Base-by-base conservation (phyloP, 30 jellyfish, hydroid and myxozoan genomes). In the Rhopilema esculentum region DNA sequence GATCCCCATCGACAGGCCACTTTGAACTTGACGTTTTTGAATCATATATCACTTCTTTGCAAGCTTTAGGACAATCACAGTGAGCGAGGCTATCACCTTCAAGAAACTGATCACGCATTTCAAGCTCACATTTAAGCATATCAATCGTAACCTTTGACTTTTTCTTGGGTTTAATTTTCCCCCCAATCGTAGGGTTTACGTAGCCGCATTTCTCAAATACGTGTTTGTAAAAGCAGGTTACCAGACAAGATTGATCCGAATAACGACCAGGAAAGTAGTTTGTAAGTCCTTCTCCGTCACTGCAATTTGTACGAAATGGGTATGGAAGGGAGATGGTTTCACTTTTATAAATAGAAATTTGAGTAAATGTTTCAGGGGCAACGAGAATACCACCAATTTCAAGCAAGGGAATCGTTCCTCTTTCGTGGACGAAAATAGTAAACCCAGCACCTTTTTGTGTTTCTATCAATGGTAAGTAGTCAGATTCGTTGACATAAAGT, bases 201-300 rank as follows among this genome's bases (percentile, higher is more conserved):
- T 83, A 83, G 1, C 85, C 92, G 73, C 92, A 83, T 0, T 21
- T 21, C 0, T 27, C 29, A 68, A 32, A 27, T 0, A 83, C 82
- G 19, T 51, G 20, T 25, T 70, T 74, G 31, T 68, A 83, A n/a
- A 62, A 32, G 92, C 92, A 83, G 4, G 92, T 48, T 33, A 49
- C 22, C 61, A 9, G 20, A 77, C 92, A 83, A 23, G 32, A 22
- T 19, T n/a, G 15, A 19, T 48, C 21, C 27, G 92, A 83, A 66
- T 83, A 83, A 26, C n/a, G 30, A 15, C 92, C 92, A 33, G 92
- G 92, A 24, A 83, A 69, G 69, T 68, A 83, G 70, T 83, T 83
- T 28, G 7, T 29, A 4, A 81, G 27, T 2, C 83, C 85, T 24
- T 49, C 79, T 8, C 85, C 85, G 69, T 83, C 77, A 21, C 85